Base-by-base conservation (phyloP, 2,113 vertebrate genomes). In the Alaudala cheleensis region DNA sequence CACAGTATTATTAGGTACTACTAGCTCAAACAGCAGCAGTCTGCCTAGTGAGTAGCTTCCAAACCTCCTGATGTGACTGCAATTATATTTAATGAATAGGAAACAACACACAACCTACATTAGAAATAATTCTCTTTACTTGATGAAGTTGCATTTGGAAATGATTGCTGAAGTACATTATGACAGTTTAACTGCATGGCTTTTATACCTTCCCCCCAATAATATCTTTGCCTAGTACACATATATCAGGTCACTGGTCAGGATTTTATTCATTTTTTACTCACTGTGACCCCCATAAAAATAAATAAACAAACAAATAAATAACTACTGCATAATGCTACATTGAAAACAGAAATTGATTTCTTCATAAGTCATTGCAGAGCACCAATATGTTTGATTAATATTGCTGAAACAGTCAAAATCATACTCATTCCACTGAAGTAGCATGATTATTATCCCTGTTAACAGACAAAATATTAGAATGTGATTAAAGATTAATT, bases 71-170 rank as follows among this genome's bases (percentile, higher is more conserved):
- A 79, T 49, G 72, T 4, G n/a, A 79, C 12, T 79, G 45, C 39
- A 76, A n/a, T 76, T 90, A 88, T 83, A 93, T 93, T 77, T 95
- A 91, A 94, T 26, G 42, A 37, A 64, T 33, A 95, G 61, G 28
- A 94, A 93, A 65, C 57, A 72, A 54, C 61, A 82, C 25, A 85
- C 22, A 85, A 88, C 60, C 49, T 91, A 70, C 40, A 65, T 67
- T 22, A 85, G 45, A 93, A 94, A 49, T 37, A 88, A 28, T 26
- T 76, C n/a, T 54, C n/a, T 77, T 62, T 47, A 56, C 31, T 49
- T 56, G 34, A 61, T 61, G 31, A 83, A 69, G 33, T 5, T 58
- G n/a, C 45, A 34, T 56, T 42, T 70, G 29, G 70, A 92, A 85
- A 57, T 45, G 13, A 84, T 6, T 34, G 28, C 21, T 78, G 26